Evolutionary conservation across 2,797 vertebrate genomes (phyloP).

Genomic region (Trematomus bernacchii): DNA sequence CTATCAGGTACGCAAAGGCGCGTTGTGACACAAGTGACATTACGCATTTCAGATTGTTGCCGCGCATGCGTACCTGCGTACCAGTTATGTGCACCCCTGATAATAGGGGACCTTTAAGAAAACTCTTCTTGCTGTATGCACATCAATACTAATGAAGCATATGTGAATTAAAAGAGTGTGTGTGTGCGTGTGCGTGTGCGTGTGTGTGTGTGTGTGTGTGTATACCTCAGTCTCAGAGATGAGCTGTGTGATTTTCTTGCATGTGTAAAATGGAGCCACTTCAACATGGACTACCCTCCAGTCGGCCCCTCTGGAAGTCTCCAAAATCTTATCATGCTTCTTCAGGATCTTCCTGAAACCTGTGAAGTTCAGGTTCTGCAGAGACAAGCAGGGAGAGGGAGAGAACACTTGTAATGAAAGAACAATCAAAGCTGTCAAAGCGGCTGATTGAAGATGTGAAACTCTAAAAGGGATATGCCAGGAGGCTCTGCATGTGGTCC

Average conservation of each 20-base stretch:
- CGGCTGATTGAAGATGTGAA: slow-evolving; percentile 9
- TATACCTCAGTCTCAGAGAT: slow-evolving; percentile 98
- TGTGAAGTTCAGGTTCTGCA: slow-evolving; percentile 98
- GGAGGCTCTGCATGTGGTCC: not conserved
- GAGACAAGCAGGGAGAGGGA: not conserved
- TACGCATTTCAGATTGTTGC: no score
- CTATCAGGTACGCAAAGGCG: no score
- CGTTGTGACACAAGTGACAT: no score
- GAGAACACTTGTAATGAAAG: not conserved
- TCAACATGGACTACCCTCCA: slow-evolving; percentile 98
- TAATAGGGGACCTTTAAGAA: no score
- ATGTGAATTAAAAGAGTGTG: not conserved
- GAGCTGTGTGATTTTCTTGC: slow-evolving; percentile 99
- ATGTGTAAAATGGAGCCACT: slow-evolving; percentile 98
- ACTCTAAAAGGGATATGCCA: not conserved
- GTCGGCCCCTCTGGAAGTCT: slow-evolving; percentile 93
- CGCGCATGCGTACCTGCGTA: no score
- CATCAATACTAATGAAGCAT: not conserved
- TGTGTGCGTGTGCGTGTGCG: not conserved
- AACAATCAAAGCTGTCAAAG: not conserved
- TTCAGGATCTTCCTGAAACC: slow-evolving; percentile 99
- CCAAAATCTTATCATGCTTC: slow-evolving; percentile 99
- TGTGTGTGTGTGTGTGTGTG: not conserved
- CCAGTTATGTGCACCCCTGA: no score
- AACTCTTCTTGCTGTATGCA: not conserved